phyloP scores from a whole-genome alignment of 2,113 vertebrate species.

The Enhydra lutris region DNA sequence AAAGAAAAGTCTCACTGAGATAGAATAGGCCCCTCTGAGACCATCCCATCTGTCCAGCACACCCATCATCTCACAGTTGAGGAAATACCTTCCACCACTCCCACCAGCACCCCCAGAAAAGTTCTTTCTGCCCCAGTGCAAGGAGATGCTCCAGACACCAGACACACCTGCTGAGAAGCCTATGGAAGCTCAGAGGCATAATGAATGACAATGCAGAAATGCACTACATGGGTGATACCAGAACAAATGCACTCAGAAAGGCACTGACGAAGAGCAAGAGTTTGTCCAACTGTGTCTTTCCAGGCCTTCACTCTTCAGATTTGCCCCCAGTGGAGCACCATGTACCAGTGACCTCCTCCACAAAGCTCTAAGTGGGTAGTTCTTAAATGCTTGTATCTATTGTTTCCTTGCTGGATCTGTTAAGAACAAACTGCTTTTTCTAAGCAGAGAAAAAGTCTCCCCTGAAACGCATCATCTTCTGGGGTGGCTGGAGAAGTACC shows the following conservation, averaged over 20 bases:
- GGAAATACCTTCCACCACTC: background rate
- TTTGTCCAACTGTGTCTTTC: background rate
- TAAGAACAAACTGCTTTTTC: background rate
- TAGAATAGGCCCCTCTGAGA: background rate
- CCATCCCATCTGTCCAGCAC: background rate
- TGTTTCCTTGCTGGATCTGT: background rate
- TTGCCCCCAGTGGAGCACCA: background rate
- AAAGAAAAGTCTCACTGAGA: background rate
- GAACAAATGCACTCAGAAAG: background rate
- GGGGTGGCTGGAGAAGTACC: background rate
- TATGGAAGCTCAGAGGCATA: background rate
- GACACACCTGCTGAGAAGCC: background rate
- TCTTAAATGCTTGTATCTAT: background rate
- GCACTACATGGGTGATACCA: background rate
- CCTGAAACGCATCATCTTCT: background rate
- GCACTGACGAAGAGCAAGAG: background rate
- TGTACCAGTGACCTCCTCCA: background rate
- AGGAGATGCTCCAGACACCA: background rate
- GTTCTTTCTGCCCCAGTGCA: background rate
- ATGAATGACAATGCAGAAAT: background rate
- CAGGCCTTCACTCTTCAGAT: background rate
- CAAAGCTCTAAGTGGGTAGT: background rate
- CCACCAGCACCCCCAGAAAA: background rate
- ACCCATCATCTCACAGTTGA: background rate
- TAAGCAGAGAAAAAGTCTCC: background rate